Evolutionary conservation across 2,113 vertebrate genomes (phyloP).

Genomic region (Phoenicopterus ruber): DNA sequence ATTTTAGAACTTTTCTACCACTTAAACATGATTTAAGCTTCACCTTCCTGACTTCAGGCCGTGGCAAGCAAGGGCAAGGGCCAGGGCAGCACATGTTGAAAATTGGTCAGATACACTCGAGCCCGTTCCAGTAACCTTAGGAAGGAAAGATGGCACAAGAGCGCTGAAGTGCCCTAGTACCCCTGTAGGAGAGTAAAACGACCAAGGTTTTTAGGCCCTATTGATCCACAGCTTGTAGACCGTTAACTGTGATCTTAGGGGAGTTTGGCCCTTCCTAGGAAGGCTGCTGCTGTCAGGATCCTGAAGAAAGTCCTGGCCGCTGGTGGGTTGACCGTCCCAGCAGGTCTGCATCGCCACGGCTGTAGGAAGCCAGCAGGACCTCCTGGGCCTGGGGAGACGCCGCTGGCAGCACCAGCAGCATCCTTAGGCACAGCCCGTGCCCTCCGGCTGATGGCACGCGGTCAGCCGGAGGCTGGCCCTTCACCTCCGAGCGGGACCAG

Average conservation of each 20-base stretch:
- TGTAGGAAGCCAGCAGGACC: neutral
- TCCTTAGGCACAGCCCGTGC: rapidly evolving
- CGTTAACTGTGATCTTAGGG: neutral
- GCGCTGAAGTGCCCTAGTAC: neutral
- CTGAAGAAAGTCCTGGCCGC: neutral
- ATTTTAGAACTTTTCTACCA: neutral
- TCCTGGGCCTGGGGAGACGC: neutral
- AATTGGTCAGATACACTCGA: neutral
- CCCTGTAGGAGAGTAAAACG: neutral
- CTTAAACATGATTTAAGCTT: neutral
- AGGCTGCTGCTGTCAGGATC: neutral
- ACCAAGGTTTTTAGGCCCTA: rapidly evolving
- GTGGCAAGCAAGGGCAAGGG: neutral
- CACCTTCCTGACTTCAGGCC: neutral
- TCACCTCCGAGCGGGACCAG: neutral
- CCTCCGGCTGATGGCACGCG: neutral
- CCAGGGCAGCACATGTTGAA: neutral
- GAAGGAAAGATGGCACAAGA: neutral
- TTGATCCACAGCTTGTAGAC: neutral
- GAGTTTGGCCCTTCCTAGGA: neutral
- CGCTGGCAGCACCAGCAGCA: neutral
- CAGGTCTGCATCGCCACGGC: neutral
- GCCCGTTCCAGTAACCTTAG: neutral
- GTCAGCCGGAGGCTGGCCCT: neutral
- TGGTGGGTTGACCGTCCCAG: neutral